A percentile compares a stretch with the other conserved stretches of the same genome.
Conservation (phyloP, 2,797 vertebrate species). For the Mergus octosetaceus region DNA sequence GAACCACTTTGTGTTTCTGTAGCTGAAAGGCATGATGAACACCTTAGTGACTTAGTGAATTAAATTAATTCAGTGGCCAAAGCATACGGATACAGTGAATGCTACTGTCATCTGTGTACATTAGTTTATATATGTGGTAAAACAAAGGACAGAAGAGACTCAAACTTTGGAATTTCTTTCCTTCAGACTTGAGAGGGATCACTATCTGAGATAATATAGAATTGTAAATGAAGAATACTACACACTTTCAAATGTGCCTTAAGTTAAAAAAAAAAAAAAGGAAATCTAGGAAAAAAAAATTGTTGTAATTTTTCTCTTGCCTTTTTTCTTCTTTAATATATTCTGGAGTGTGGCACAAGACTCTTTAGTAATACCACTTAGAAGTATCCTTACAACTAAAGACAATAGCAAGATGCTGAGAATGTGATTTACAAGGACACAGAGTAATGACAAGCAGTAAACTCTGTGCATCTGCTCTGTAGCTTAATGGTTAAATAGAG, state of each 20-base stretch:
- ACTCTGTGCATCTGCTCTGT: not conserved
- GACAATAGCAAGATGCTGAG: not conserved
- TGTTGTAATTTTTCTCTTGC: not conserved
- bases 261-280: not conserved
- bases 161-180: not conserved
- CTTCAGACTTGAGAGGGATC: not conserved
- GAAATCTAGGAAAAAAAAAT: not conserved
- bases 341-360: not conserved
- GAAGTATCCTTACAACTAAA: not conserved
- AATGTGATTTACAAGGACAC: not conserved
- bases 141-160: not conserved
- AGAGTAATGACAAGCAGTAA: not conserved
- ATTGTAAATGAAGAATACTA: not conserved
- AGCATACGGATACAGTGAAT: not conserved
- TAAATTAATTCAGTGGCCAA: not conserved
- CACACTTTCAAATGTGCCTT: not conserved
- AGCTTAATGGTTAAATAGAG: not conserved
- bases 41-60: not conserved
- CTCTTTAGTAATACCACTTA: not conserved
- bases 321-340: not conserved
- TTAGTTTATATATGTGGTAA: not conserved
- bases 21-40: not conserved
- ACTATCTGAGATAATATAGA: not conserved
- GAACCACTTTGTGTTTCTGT: not conserved
- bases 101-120: accelerated